These are phyloP conservation scores for Clinocottus analis DNA, from an alignment of 2,113 vertebrate species.

Conservation along the genomic window DNA sequence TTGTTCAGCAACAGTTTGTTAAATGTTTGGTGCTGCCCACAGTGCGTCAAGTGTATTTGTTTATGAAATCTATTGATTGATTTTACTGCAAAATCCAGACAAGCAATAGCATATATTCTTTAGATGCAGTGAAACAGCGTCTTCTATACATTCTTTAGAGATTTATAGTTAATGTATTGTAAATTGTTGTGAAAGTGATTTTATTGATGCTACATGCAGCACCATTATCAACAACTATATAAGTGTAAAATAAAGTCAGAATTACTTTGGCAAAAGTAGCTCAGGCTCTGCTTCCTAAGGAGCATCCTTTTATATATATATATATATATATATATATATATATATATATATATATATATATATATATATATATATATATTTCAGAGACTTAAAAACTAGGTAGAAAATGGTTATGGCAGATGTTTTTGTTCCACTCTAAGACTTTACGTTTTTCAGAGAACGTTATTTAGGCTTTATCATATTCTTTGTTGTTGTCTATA, in stretches of 20 bases:
- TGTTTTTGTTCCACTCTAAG: too few relatives aligned
- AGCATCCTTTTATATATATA: too few relatives aligned
- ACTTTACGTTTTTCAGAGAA: too few relatives aligned
- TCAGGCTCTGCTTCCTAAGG: background rate
- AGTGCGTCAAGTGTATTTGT: background rate
- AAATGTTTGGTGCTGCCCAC: background rate
- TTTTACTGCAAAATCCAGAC: background rate
- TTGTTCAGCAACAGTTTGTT: background rate
- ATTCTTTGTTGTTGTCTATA: background rate
- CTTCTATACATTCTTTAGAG: background rate
- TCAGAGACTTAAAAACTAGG: background rate
- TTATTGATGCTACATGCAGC: too few relatives aligned
- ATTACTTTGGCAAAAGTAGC: conserved; percentile 1
- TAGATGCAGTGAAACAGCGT: background rate
- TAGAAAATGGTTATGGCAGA: too few relatives aligned
- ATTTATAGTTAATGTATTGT: background rate
- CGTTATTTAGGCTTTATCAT: background rate
- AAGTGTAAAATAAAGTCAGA: too few relatives aligned
- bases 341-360: too few relatives aligned
- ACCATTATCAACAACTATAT: too few relatives aligned
- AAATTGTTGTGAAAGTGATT: too few relatives aligned
- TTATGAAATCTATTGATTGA: background rate
- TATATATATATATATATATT: too few relatives aligned
- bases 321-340: too few relatives aligned
- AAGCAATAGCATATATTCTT: background rate